These are phyloP conservation scores for Garra rufa DNA, from an alignment of 2,113 vertebrate genomes.

Conservation along the genomic window DNA sequence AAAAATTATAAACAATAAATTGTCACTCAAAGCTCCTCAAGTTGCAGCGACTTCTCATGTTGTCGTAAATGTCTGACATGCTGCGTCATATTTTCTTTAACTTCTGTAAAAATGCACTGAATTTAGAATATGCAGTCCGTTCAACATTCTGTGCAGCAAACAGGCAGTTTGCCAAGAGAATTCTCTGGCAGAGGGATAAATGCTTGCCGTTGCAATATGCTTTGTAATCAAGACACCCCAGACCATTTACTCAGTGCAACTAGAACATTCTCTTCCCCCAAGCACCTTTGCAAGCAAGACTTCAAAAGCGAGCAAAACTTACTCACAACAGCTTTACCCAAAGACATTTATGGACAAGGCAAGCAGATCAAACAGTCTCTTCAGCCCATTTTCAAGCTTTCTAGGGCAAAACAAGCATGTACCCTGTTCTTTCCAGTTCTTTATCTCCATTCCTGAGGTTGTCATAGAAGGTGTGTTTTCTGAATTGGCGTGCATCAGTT, in stretches of 20 bases:
- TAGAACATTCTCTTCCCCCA: constrained; percentile 20
- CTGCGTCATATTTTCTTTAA: background rate
- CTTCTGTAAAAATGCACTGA: background rate
- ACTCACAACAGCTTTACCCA: background rate
- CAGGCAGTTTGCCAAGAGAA: constrained; percentile 22
- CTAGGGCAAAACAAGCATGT: constrained; percentile 21
- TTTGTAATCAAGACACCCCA: constrained; percentile 26
- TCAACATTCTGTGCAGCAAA: background rate
- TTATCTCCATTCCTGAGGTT: constrained; percentile 39
- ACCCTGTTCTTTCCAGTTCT: constrained; percentile 50
- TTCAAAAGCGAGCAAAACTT: background rate
- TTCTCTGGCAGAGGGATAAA: constrained; percentile 25
- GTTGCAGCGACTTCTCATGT: background rate
- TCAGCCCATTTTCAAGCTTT: background rate
- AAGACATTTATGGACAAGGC: background rate
- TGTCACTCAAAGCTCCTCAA: background rate
- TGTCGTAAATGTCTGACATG: background rate
- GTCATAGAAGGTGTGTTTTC: constrained; percentile 13
- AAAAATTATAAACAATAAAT: background rate
- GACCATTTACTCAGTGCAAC: constrained; percentile 1
- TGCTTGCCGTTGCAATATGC: constrained; percentile 33
- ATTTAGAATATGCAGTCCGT: background rate
- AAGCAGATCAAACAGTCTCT: background rate
- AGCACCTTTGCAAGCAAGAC: background rate
- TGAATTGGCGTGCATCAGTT: constrained; percentile 35